phyloP scores from a whole-genome alignment of 2,113 vertebrate species.

The Bubalus kerabau region DNA sequence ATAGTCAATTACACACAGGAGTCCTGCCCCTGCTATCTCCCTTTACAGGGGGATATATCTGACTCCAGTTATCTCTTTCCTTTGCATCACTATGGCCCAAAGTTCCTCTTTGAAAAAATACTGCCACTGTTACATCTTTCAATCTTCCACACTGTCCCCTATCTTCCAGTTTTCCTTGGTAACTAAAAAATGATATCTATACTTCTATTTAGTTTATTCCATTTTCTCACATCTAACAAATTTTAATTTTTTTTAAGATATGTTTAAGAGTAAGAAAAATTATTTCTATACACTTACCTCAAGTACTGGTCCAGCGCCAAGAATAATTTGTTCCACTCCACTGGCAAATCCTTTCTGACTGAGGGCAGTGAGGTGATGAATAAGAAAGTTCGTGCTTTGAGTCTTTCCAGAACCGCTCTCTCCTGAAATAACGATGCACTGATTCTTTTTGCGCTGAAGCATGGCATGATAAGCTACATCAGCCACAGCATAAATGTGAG shows the following conservation, averaged over 20 bases:
- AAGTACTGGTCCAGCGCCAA: constrained; percentile 97
- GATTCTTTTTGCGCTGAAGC: constrained; percentile 93
- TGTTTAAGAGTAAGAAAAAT: constrained; percentile 5
- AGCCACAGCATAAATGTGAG: constrained; percentile 97
- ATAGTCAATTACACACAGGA: not conserved
- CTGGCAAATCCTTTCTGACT: constrained; percentile 99
- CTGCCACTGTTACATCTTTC: not conserved
- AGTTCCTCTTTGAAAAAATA: not conserved
- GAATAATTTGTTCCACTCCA: constrained; percentile 98
- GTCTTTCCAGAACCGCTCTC: constrained; percentile 99
- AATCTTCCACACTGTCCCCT: not conserved
- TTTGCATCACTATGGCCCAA: not conserved
- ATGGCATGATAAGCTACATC: constrained; percentile 98
- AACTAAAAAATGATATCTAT: not conserved
- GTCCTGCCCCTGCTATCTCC: not conserved
- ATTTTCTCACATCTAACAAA: constrained; percentile 8
- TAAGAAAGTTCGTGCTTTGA: constrained; percentile 99
- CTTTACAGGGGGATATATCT: not conserved
- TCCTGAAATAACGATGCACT: constrained; percentile 98
- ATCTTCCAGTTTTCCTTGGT: not conserved
- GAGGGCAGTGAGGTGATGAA: constrained; percentile 97
- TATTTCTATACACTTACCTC: constrained; percentile 86
- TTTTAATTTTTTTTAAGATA: not conserved
- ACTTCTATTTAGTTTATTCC: not conserved
- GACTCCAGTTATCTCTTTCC: not conserved